Evolutionary conservation across 2,797 vertebrate genomes (phyloP), one percentile per base, ranked within the genome.

Genomic region (Myripristis jacobus): DNA sequence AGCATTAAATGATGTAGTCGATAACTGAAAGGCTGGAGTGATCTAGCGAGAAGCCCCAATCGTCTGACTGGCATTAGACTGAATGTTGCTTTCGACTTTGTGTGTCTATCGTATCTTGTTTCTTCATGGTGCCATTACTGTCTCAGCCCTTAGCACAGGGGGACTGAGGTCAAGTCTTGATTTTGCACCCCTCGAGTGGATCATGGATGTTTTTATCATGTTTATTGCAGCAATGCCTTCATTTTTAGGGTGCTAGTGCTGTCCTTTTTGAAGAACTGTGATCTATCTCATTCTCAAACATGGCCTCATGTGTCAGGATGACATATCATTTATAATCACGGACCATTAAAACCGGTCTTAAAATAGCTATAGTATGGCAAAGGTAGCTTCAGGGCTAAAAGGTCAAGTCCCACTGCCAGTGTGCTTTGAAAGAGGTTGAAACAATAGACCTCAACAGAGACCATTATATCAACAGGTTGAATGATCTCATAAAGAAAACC

Each of bases 21-120:
- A 56, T 24, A 63, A 80, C 67, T 43, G 38, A 63, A 55, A 54
- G n/a, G 22, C 18, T 24, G 27, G 25, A 18, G 21, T 19, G 13
- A 27, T 22, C 15, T 48, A 4, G 54, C n/a, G 4, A 36, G 19
- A 58, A n/a, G 22, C 2, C 56, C 16, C 22, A 4, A 59, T 66
- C 63, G 36, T 56, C 27, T n/a, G 62, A 77, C 55, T 53, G 34
- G 65, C 74, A 55, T 84, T 60, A 64, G 80, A 81, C 78, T 73
- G 84, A 89, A 77, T 80, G 83, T 87, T 73, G 71, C 66, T 69
- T 78, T 81, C 64, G 55, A 62, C 55, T 63, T 51, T 47, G 65
- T 63, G 55, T 60, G 52, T 80, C 27, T 62, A 0, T 73, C 6
- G 25, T 64, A 13, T 63, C 38, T 73, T 10, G 51, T 85, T 77